Percentiles rank a stretch among this genome's conserved stretches.
phyloP scores from a whole-genome alignment of 30 jellyfish, hydroid and myxozoan genomes.

The Euphysa ruthae region DNA sequence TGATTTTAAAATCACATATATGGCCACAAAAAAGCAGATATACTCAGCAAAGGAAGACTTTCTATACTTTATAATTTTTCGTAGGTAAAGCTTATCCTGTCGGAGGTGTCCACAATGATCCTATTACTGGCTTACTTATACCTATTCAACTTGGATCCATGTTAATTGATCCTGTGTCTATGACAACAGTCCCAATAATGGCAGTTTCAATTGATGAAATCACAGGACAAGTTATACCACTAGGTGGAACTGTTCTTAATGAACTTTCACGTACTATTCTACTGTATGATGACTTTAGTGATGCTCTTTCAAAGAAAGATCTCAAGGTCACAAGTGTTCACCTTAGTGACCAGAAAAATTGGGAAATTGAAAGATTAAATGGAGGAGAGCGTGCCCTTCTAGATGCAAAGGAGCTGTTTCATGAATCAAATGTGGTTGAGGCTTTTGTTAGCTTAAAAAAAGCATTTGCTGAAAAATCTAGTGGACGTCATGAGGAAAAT shows the following conservation, averaged over 20 bases:
- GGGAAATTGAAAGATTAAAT: slow-evolving; percentile 52
- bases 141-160: slow-evolving; percentile 77
- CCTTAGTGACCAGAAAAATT: slow-evolving; percentile 22
- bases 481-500: slow-evolving; percentile 94
- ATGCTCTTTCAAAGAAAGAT: slow-evolving; percentile 42
- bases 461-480: slow-evolving; percentile 46
- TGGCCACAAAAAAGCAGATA: too few species aligned
- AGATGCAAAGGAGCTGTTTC: slow-evolving; percentile 84
- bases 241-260: slow-evolving; percentile 66
- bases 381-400: slow-evolving; percentile 86
- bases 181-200: slow-evolving; percentile 55
- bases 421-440: slow-evolving; percentile 67
- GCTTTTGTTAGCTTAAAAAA: slow-evolving; percentile 66
- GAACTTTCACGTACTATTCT: slow-evolving; percentile 65
- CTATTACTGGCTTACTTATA: slow-evolving; percentile 63
- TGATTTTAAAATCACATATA: too few species aligned
- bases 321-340: slow-evolving; percentile 85
- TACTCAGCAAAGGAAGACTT: background rate
- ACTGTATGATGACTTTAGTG: slow-evolving; percentile 63
- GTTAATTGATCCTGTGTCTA: slow-evolving; percentile 30
- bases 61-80: background rate
- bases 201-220: slow-evolving; percentile 66
- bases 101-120: slow-evolving; percentile 84
- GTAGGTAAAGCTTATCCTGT: slow-evolving; percentile 90
- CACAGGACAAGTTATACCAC: slow-evolving; percentile 73